Evolutionary conservation across 1,140 invertebrate genomes (phyloP).

Genomic region (Cataglyphis hispanica): DNA sequence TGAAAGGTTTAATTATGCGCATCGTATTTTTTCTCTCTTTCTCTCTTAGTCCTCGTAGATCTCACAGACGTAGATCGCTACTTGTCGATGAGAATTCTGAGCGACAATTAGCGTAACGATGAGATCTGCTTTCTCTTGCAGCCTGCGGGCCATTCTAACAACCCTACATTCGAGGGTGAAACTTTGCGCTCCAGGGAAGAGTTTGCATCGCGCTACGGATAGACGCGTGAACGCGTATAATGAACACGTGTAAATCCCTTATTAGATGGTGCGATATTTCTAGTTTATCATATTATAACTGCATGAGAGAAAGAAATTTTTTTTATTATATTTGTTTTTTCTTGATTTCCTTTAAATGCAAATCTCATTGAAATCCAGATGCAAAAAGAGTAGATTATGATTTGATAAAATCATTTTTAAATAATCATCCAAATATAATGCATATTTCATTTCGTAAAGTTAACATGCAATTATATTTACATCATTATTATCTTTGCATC

Average conservation of each 20-base stretch:
- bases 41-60: neutral
- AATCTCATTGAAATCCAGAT: neutral
- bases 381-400: neutral
- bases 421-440: neutral
- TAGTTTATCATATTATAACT: neutral
- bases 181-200: conserved; percentile 60
- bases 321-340: neutral
- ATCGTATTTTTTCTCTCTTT: neutral
- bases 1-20: conserved; percentile 7
- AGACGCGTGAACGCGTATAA: conserved; percentile 47
- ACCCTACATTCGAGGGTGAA: conserved; percentile 74
- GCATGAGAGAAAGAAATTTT: neutral
- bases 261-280: neutral
- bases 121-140: conserved; percentile 60
- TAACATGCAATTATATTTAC: conserved; percentile 2
- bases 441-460: neutral
- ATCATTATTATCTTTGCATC: neutral
- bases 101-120: conserved; percentile 82
- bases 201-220: conserved; percentile 40
- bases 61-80: conserved; percentile 22
- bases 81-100: conserved; percentile 31
- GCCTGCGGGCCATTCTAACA: conserved; percentile 57
- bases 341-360: neutral
- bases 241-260: conserved; percentile 9
- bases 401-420: neutral